Conservation (phyloP, 2,888 invertebrate genomes). For the Perdita meconis region DNA sequence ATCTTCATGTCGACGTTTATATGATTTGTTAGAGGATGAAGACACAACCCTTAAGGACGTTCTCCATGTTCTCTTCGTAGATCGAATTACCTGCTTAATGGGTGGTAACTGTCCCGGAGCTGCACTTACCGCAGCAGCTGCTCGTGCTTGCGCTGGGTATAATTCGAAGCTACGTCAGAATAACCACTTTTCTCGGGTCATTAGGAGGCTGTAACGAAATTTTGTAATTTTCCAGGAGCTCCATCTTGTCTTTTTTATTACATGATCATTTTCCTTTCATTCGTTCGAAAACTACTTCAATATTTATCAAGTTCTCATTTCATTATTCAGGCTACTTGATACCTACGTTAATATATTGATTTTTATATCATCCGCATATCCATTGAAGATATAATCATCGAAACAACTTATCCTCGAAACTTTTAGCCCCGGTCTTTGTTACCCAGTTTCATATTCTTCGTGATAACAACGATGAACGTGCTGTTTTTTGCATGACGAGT, state of each 20-base stretch:
- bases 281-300: neutral
- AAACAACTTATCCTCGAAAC: no score
- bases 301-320: neutral
- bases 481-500: no score
- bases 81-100: slow-evolving; percentile 72
- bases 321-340: neutral
- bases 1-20: slow-evolving; percentile 24
- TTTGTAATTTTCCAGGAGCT: slow-evolving; percentile 16
- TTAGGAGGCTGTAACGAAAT: slow-evolving; percentile 44
- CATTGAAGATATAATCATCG: no score
- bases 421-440: no score
- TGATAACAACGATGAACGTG: no score
- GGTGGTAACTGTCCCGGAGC: slow-evolving; percentile 74
- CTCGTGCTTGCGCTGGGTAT: slow-evolving; percentile 47
- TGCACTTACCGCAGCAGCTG: slow-evolving; percentile 71
- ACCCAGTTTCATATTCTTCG: no score
- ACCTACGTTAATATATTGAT: no score
- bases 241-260: neutral
- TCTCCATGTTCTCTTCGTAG: slow-evolving; percentile 42
- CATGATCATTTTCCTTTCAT: neutral
- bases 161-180: slow-evolving; percentile 25
- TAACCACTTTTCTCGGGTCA: slow-evolving; percentile 29
- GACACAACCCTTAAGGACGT: slow-evolving; percentile 48
- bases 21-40: slow-evolving; percentile 45
- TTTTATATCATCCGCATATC: no score